phyloP scores from a whole-genome alignment of 2,113 vertebrate species.

The Myanophis thanlyinensis region DNA sequence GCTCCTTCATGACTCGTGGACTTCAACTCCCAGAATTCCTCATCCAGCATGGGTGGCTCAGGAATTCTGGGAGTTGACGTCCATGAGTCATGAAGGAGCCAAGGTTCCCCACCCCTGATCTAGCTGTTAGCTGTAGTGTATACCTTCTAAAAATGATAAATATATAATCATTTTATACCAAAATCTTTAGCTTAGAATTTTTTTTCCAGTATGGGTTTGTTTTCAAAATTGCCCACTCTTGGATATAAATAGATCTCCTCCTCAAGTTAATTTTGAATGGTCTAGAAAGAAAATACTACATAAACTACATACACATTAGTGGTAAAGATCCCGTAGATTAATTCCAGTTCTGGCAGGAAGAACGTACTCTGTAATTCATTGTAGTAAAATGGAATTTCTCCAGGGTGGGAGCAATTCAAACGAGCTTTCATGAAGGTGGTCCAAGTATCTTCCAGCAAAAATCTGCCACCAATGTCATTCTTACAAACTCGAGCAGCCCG shows the following conservation, averaged over 20 bases:
- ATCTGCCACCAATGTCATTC: constrained; percentile 94
- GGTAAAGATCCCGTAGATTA: constrained; percentile 96
- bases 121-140: not conserved
- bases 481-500: constrained; percentile 92
- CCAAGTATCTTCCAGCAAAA: constrained; percentile 96
- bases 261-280: not conserved
- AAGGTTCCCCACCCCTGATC: too few relatives aligned
- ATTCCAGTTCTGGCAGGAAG: constrained; percentile 91
- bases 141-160: not conserved
- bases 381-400: constrained; percentile 96
- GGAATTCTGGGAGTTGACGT: too few relatives aligned
- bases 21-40: too few relatives aligned
- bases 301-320: constrained; percentile 89
- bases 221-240: not conserved
- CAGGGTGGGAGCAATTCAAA: constrained; percentile 92
- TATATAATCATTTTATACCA: not conserved
- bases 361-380: constrained; percentile 95
- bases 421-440: constrained; percentile 99
- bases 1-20: too few relatives aligned
- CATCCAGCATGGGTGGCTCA: too few relatives aligned
- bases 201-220: not conserved
- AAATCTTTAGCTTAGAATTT: too few relatives aligned
- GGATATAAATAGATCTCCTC: not conserved
- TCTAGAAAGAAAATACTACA: not conserved
- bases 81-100: too few relatives aligned